Base-by-base conservation (phyloP, 1,140 invertebrate genomes). In the Paracyclopina nana region DNA sequence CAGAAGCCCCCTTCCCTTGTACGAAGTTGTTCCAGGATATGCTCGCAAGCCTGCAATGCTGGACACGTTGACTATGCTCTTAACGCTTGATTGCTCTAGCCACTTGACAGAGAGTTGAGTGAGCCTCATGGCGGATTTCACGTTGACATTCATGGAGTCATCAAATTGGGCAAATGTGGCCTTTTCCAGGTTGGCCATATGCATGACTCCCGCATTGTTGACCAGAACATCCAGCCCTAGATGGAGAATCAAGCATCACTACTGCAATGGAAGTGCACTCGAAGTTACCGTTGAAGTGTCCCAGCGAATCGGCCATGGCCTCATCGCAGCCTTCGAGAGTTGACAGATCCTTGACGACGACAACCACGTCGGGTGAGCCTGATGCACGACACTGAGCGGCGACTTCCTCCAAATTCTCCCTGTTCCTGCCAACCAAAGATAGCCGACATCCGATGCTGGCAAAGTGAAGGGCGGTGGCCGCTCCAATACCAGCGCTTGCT, bases 401-500 rank as follows among this genome's bases (percentile, higher is more conserved):
- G 25, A 52, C 27, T 28, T 38, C 12, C 6, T 24, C 8, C 20
- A 52, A 26, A 12, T 52, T 38, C 11, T 42, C 50, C 40, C 25
- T 29, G 12, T 27, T 50, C 20, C 50, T 2, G 6, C 38, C 52
- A 40, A 54, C 50, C 26, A 54, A 22, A 28, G 49, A 6, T 20
- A 54, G 27, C 30, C 38, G 28, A 22, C 22, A 16, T n/a, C 53
- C 53, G n/a, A 54, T 31, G 4, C 20, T 16, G 1, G 53, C 53
- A 34, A 54, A 54, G 43, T 54, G 53, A 2, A 5, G 18, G 2
- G 53, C 53, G 16, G 53, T 54, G 22, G 25, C 53, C 1, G 52
- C 53, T 3, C 53, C 53, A 29, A 54, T 54, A 12, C 53, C 53
- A 11, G 51, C 25, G 43, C 53, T 54, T 8, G 53, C 53, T 3